These are phyloP conservation scores for Chitala chitala DNA, from an alignment of 2,113 vertebrate species.

Conservation along the genomic window DNA sequence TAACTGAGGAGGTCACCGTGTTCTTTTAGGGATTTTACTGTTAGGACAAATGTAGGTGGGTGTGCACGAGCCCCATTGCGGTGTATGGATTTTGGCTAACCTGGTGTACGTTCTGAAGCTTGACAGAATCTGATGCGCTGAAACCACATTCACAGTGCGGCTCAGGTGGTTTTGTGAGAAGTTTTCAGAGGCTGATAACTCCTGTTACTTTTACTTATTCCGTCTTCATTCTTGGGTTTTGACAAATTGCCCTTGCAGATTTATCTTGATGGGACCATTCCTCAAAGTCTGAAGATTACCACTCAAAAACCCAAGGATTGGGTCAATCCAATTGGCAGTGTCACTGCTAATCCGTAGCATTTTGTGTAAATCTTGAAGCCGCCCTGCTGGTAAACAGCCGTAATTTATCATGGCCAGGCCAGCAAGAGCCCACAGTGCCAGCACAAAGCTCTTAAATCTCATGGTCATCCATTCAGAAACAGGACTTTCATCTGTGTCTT, in stretches of 20 bases:
- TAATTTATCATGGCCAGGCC: background rate
- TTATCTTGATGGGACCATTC: background rate
- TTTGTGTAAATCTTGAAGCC: conserved; percentile 15
- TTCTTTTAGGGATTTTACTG: background rate
- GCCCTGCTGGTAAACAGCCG: conserved; percentile 10
- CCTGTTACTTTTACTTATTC: background rate
- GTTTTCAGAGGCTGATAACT: background rate
- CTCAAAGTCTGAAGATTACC: conserved; percentile 16
- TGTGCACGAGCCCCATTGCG: background rate
- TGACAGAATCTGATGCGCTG: background rate
- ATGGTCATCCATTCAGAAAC: background rate
- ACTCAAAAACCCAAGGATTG: conserved; percentile 17
- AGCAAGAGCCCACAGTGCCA: background rate
- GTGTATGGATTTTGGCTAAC: too few relatives aligned
- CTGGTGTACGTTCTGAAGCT: background rate
- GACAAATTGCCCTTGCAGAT: background rate
- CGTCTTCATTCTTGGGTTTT: background rate
- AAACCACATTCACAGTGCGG: background rate
- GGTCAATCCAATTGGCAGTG: conserved; percentile 5
- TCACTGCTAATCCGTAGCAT: conserved; percentile 21
- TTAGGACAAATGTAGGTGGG: background rate
- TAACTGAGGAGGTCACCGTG: background rate
- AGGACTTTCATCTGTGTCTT: background rate
- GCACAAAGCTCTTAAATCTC: conserved; percentile 9
- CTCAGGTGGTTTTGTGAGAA: background rate